Conservation (phyloP, 2,888 invertebrate genomes). For the Nomada flava region DNA sequence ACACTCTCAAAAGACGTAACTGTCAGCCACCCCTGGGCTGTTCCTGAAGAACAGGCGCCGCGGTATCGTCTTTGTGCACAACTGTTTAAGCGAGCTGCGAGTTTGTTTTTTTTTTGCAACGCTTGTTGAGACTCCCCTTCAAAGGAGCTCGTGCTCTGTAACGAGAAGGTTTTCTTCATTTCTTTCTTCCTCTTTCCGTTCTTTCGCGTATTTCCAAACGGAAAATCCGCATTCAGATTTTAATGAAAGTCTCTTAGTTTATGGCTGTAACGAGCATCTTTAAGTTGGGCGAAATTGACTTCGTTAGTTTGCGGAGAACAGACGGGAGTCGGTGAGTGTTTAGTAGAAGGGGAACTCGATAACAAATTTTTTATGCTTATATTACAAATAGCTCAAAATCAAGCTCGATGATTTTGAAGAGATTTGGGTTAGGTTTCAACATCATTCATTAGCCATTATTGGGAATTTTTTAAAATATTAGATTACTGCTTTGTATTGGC, state of each 20-base stretch:
- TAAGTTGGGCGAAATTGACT: slow-evolving; percentile 1
- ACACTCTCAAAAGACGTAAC: slow-evolving; percentile 40
- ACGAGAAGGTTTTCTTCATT: slow-evolving; percentile 6
- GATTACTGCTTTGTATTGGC: no score
- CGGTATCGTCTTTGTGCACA: slow-evolving; percentile 54
- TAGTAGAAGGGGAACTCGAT: not conserved
- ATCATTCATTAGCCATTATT: no score
- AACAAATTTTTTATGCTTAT: no score
- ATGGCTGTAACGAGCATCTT: slow-evolving; percentile 6
- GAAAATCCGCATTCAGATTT: slow-evolving; percentile 3
- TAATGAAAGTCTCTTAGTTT: slow-evolving; percentile 37
- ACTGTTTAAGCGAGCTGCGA: slow-evolving; percentile 63
- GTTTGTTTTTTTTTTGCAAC: slow-evolving; percentile 42
- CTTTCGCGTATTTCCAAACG: slow-evolving; percentile 4
- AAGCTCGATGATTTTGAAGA: no score
- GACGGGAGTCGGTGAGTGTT: slow-evolving; percentile 1
- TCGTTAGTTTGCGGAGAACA: not conserved
- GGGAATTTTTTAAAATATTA: no score
- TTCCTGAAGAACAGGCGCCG: slow-evolving; percentile 41
- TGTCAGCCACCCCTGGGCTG: slow-evolving; percentile 21
- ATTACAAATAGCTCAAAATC: no score
- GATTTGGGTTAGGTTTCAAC: no score
- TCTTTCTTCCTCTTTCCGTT: not conserved
- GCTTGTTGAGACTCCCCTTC: slow-evolving; percentile 45
- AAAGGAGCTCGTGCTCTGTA: slow-evolving; percentile 49